Percentiles rank a stretch among this genome's conserved stretches.
Evolutionary conservation across 2,797 vertebrate genomes (phyloP).

Genomic region (Coreius guichenoti): DNA sequence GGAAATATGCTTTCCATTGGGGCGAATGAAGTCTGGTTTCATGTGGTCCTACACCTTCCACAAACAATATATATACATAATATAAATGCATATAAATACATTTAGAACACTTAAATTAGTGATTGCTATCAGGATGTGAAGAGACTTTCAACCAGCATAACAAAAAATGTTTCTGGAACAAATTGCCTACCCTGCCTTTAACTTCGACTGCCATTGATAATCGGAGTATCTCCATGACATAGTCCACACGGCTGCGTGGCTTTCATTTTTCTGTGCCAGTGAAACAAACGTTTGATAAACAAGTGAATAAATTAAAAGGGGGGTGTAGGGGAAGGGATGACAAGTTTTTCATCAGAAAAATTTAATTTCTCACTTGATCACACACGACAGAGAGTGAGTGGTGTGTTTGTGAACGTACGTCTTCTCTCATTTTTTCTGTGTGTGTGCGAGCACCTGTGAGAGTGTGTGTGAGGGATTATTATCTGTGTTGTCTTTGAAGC

Average conservation of each 20-base stretch:
- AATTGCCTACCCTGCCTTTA: background rate
- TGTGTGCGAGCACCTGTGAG: constrained; percentile 66
- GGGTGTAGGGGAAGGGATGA: constrained; percentile 73
- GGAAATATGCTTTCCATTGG: no score
- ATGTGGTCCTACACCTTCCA: no score
- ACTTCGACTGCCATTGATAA: constrained; percentile 29
- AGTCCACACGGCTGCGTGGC: constrained; percentile 77
- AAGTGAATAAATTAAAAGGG: constrained; percentile 82
- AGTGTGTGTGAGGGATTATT: constrained; percentile 59
- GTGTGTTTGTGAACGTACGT: constrained; percentile 62
- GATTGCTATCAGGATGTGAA: no score
- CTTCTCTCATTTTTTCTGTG: constrained; percentile 61
- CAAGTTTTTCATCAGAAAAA: constrained; percentile 84
- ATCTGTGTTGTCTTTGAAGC: constrained; percentile 59
- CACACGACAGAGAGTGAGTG: constrained; percentile 73
- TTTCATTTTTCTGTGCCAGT: constrained; percentile 78
- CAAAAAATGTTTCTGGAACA: no score
- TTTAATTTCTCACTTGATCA: constrained; percentile 87
- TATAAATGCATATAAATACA: no score
- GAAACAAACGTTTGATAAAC: constrained; percentile 82
- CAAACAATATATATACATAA: no score
- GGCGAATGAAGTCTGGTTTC: no score
- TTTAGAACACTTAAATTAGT: no score
- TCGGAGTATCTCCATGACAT: constrained; percentile 57
- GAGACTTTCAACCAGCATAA: no score